Evolutionary conservation across 2,888 invertebrate genomes (phyloP), one percentile per base, ranked within the genome.

Genomic region (Colletes collaris): DNA sequence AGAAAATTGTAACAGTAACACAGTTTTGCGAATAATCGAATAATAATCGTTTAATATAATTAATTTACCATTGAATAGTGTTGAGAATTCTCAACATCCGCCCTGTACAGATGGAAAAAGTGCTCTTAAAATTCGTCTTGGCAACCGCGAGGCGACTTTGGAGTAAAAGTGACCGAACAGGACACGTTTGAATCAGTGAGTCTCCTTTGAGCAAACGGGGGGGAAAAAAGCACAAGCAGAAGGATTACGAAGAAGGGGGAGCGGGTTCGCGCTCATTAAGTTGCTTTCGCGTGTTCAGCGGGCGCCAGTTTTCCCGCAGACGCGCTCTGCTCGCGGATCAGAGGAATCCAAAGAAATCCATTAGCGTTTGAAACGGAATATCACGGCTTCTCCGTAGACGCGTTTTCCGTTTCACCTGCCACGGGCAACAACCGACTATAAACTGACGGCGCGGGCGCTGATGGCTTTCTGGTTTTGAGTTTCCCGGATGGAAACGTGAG

Each of bases 391-490:
- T 50, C 11, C 46, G 35, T 66, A 65, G 62, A 60, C 68, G 52
- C 62, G 75, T 70, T 68, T 58, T 75, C 64, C 68, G 59, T 69
- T 65, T 76, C 69, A 67, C 73, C 76, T 76, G 77, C 44, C 68
- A 65, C 68, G 10, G 65, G 35, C 59, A 63, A 62, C 78, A 60
- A 52, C 50, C 56, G 35, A 37, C 55, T 63, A 72, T 58, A 66
- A 82, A 82, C 74, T 53, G 64, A 53, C 64, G 49, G 19, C 44
- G 60, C 46, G 52, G 56, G n/a, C 64, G 52, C 53, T 66, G 72
- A 76, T 79, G 74, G 75, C 67, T 70, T 80, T 75, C 52, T 53
- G 77, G 73, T 65, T 76, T 80, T 76, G 83, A 69, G 60, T 85
- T 82, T 80, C 66, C 70, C 49, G 63, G 16, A 27, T 10, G 40